Evolutionary conservation across 2,113 vertebrate species (phyloP), one percentile per base, ranked within the genome.

Genomic region (Indicator indicator): DNA sequence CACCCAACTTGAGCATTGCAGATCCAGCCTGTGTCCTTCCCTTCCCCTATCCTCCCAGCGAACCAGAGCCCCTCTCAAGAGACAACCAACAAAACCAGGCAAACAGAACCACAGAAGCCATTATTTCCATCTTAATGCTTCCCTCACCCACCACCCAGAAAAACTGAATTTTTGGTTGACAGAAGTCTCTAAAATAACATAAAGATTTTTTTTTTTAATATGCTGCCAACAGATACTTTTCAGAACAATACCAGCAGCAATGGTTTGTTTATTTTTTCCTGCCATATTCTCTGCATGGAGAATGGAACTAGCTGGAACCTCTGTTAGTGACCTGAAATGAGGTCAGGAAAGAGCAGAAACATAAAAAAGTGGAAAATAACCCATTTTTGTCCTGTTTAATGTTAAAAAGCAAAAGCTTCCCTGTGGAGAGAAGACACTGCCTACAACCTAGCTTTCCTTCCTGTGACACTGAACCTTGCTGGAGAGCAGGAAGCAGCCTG

Each of bases 311-410:
- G 69, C 46, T 96, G 90, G 50, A 90, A 83, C 36, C 72, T 65
- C 74, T 90, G 55, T 23, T 67, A 67, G 72, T 1, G 36, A 92
- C 81, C 67, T 80, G 79, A 81, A 87, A 90, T 71, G 69, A 90
- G 83, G 93, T 91, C 81, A 89, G 88, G 72, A 77, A 93, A 92
- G 94, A 95, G 78, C 42, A 96, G 81, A 75, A 91, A 92, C 87
- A 90, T 28, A 77, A 28, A 95, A 94, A 75, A 89, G 44, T 50
- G 40, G 71, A 36, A 91, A 96, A 95, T 48, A 88, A 91, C 52
- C 48, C 11, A 46, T 44, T 77, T 67, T 89, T 1, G 2, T 63
- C 73, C 60, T 70, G 50, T 73, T 82, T 72, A 52, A 40, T 0
- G 16, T 38, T 76, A 90, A 71, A 82, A 90, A 52, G 50, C 32